Conservation (phyloP, 1,140 invertebrate species). For the Parapsyche elsis region DNA sequence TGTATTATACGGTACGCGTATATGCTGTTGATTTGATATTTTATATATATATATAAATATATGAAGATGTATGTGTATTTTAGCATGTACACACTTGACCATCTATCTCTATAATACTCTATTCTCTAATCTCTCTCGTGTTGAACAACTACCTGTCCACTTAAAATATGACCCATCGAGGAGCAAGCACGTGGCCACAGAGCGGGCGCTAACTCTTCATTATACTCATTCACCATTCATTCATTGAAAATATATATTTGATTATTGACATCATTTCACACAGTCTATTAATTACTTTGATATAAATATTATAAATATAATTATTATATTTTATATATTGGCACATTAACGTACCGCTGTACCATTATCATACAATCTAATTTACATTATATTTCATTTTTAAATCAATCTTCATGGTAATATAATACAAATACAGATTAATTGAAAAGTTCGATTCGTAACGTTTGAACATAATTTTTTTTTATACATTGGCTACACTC, state of each 20-base stretch:
- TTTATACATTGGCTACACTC: too few species aligned
- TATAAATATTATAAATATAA: too few species aligned
- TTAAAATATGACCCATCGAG: conserved; percentile 18
- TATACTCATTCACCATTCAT: neutral
- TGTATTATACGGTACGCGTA: neutral
- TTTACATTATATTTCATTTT: too few species aligned
- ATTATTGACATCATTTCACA: conserved; percentile 16
- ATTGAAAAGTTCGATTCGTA: too few species aligned
- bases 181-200: conserved; percentile 36
- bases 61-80: conserved; percentile 33
- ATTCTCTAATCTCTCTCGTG: conserved; percentile 37
- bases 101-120: conserved; percentile 37
- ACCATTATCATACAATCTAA: too few species aligned
- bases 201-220: conserved; percentile 18
- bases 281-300: neutral
- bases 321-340: too few species aligned
- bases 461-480: too few species aligned
- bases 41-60: too few species aligned
- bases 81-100: conserved; percentile 40
- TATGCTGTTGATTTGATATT: neutral
- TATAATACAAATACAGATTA: too few species aligned
- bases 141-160: conserved; percentile 42
- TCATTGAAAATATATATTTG: neutral
- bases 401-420: too few species aligned
- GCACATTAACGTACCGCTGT: too few species aligned